Base-by-base conservation (phyloP, 2,113 vertebrate genomes). In the Solenodon paradoxus region DNA sequence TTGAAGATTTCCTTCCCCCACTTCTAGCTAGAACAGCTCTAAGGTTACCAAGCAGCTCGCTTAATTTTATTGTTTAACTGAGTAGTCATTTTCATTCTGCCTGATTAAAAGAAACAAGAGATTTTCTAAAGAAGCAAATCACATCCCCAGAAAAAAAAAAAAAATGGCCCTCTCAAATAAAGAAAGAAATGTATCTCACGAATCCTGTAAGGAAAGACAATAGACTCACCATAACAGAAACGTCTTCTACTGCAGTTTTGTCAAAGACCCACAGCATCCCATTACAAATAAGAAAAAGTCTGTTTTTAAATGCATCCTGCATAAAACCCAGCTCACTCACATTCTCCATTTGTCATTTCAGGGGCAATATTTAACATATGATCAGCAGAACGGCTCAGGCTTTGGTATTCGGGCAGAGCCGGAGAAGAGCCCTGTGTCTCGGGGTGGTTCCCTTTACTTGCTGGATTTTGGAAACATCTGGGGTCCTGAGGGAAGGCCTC, bases 291-390 rank as follows among this genome's bases (percentile, higher is more conserved):
- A 7, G 4, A 47, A n/a, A n/a, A n/a, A n/a, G n/a, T n/a, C n/a
- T n/a, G 45, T 69, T 85, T 30, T 64, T 51, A 45, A 45, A 79
- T 19, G 24, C 63, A 64, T 86, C 28, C 45, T 74, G 8, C 47
- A 13, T 47, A n/a, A 78, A 80, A 51, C 8, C 38, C 69, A 64
- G 3, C 13, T 63, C 28, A 13, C 15, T 32, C 1, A 83, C 32
- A 20, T 49, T 64, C 61, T 81, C 20, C 59, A 30, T 13, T 59
- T 84, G 30, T 75, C 22, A 66, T 38, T 77, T 47, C 9, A 51
- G 55, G 64, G 42, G 19, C 66, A 32, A 47, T 75, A 71, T 69
- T 84, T 90, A 40, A 85, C 90, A 81, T 74, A 71, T 78, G 87
- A 66, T 84, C 55, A 68, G 45, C 28, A 51, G 55, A 94, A 64